Evolutionary conservation across 1,140 invertebrate species (phyloP).

Genomic region (Linepithema humile): DNA sequence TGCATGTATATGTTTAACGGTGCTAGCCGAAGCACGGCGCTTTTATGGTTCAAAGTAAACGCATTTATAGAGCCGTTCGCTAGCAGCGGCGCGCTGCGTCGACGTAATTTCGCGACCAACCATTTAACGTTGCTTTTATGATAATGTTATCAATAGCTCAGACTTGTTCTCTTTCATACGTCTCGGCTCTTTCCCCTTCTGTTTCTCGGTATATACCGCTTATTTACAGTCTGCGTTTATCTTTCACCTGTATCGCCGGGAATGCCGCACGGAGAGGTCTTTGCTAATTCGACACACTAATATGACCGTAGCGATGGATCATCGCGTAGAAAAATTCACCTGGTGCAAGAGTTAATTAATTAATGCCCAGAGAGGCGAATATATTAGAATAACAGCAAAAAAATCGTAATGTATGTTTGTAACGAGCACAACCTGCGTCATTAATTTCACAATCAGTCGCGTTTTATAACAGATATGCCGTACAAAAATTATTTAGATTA

Average conservation of each 20-base stretch:
- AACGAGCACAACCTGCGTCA: not conserved
- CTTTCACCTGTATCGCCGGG: conserved; percentile 59
- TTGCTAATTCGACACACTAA: conserved; percentile 44
- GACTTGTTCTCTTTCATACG: conserved; percentile 10
- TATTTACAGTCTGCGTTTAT: conserved; percentile 63
- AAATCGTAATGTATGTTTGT: not conserved
- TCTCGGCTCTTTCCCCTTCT: not conserved
- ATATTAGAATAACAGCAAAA: not conserved
- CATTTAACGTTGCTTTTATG: conserved; percentile 82
- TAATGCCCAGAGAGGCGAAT: not conserved
- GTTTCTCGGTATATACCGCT: not conserved
- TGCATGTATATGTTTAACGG: conserved; percentile 72
- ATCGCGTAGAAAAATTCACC: conserved; percentile 1
- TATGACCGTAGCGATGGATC: not conserved
- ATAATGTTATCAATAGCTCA: conserved; percentile 83
- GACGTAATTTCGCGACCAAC: conserved; percentile 74
- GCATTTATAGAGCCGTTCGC: conserved; percentile 83
- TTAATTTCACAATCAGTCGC: not conserved
- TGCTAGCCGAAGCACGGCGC: conserved; percentile 77
- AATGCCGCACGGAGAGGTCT: conserved; percentile 8
- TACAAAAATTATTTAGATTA: not conserved
- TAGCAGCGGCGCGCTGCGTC: conserved; percentile 69
- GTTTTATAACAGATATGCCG: not conserved
- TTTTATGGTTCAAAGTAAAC: conserved; percentile 84
- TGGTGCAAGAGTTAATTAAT: not conserved